Conservation (phyloP, 1,140 invertebrate genomes). For the Macrobrachium rosenbergii region DNA sequence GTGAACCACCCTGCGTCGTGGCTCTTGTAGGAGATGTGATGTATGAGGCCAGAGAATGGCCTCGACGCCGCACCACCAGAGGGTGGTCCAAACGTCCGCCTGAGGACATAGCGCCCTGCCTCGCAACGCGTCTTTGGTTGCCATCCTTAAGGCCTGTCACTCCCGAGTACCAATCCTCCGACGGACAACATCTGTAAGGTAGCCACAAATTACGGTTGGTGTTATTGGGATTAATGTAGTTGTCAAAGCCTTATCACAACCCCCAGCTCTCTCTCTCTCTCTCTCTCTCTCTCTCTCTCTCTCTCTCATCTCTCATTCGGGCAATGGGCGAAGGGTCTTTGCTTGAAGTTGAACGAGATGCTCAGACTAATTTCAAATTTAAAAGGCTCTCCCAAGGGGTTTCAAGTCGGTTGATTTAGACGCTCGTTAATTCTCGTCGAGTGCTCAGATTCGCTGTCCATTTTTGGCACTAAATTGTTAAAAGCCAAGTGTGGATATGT, state of each 20-base stretch:
- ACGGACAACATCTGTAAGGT: background rate
- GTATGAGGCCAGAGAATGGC: conserved; percentile 38
- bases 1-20: conserved; percentile 36
- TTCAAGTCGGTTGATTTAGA: no score
- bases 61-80: background rate
- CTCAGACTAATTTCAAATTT: no score
- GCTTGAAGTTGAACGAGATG: no score
- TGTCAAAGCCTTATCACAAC: background rate
- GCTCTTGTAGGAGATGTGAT: conserved; percentile 40
- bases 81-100: background rate
- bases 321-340: no score
- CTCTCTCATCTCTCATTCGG: background rate
- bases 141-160: no score
- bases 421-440: no score
- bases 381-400: no score
- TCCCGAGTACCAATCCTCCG: background rate
- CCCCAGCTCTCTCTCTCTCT: background rate
- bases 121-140: no score
- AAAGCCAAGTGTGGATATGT: no score
- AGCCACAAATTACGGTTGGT: background rate
- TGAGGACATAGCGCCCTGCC: background rate
- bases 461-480: no score
- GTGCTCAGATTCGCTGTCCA: no score
- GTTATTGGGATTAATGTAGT: no score
- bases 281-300: conserved; percentile 8